phyloP scores from a whole-genome alignment of 2,888 invertebrate genomes.

The Metallyticus violacea region DNA sequence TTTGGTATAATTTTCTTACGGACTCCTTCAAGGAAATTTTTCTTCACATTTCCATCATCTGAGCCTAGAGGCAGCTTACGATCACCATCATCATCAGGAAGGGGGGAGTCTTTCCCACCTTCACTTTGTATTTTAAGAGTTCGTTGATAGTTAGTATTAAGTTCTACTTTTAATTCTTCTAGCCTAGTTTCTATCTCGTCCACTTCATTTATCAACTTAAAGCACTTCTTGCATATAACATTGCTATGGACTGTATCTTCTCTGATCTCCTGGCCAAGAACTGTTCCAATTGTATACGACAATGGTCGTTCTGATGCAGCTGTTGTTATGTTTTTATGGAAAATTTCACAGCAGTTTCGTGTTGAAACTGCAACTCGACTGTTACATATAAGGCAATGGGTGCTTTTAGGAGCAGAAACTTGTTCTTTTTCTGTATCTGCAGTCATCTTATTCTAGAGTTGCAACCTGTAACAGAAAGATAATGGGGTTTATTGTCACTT shows the following conservation, averaged over 20 bases:
- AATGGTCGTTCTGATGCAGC: slow-evolving; percentile 45
- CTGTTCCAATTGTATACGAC: slow-evolving; percentile 47
- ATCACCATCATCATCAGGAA: slow-evolving; percentile 24
- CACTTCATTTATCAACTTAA: slow-evolving; percentile 57
- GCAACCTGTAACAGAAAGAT: neutral
- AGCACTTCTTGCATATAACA: slow-evolving; percentile 66
- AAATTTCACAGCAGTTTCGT: slow-evolving; percentile 55
- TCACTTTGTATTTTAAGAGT: slow-evolving; percentile 41
- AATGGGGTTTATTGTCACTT: too few relatives aligned
- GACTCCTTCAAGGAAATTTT: neutral
- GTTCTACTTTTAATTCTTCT: slow-evolving; percentile 52
- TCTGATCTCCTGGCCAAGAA: slow-evolving; percentile 51
- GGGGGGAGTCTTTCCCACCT: slow-evolving; percentile 26
- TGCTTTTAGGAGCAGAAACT: slow-evolving; percentile 21
- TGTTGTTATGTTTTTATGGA: slow-evolving; percentile 43
- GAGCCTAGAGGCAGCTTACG: slow-evolving; percentile 29
- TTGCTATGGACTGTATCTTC: slow-evolving; percentile 52
- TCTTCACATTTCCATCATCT: slow-evolving; percentile 29
- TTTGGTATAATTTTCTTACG: slow-evolving; percentile 22
- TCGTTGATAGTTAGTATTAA: slow-evolving; percentile 52
- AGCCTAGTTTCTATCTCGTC: slow-evolving; percentile 45
- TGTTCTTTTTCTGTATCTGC: slow-evolving; percentile 41
- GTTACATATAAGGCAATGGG: slow-evolving; percentile 62
- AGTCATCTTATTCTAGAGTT: slow-evolving; percentile 41
- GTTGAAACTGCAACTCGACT: slow-evolving; percentile 53